Evolutionary conservation across 2,888 invertebrate species (phyloP).

Genomic region (Micropterix aruncella): DNA sequence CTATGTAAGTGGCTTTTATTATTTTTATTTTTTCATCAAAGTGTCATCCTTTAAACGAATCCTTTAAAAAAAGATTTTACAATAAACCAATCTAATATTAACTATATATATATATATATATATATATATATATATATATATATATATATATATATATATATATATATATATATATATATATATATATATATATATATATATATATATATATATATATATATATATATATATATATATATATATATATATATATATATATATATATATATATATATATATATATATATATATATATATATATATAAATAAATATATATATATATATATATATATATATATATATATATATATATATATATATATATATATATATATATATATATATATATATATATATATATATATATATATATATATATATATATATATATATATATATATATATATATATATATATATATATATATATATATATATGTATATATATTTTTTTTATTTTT

Average conservation of each 20-base stretch:
- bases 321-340: constrained; percentile 6
- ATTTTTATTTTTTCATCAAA: too few species aligned
- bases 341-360: constrained; percentile 5
- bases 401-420: not conserved
- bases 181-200: not conserved
- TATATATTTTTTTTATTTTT: too few species aligned
- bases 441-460: not conserved
- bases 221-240: not conserved
- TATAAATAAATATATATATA: constrained; percentile 5
- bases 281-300: constrained; percentile 2
- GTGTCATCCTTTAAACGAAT: too few species aligned
- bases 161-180: not conserved
- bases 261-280: constrained; percentile 3
- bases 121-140: too few species aligned
- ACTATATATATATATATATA: too few species aligned
- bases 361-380: constrained; percentile 2
- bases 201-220: not conserved
- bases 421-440: not conserved
- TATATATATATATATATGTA: too few species aligned
- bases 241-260: constrained; percentile 1
- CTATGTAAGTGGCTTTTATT: too few species aligned
- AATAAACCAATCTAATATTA: too few species aligned
- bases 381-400: not conserved
- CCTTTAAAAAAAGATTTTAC: too few species aligned
- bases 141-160: too few species aligned